phyloP scores from a whole-genome alignment of 1,140 invertebrate species.

The Drosophila auraria region DNA sequence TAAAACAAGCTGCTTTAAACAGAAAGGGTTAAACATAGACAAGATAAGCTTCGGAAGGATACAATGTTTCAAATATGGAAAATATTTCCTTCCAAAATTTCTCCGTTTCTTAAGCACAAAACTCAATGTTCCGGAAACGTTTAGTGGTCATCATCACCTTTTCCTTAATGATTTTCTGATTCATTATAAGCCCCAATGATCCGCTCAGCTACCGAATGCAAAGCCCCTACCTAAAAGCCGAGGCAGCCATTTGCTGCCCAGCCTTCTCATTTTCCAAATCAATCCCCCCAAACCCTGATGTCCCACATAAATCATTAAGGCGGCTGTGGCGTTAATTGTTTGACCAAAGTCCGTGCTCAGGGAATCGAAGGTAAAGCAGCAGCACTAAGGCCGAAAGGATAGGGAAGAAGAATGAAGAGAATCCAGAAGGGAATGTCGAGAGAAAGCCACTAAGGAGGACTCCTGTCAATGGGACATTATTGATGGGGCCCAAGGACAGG shows the following conservation, averaged over 20 bases:
- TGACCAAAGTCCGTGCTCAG: slow-evolving; percentile 53
- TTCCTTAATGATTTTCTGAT: slow-evolving; percentile 36
- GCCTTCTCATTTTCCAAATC: slow-evolving; percentile 23
- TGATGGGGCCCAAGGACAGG: slow-evolving; percentile 58
- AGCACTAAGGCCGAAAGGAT: not conserved
- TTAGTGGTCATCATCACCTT: slow-evolving; percentile 10
- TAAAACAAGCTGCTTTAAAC: not conserved
- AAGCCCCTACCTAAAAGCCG: slow-evolving; percentile 9
- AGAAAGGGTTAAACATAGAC: not conserved
- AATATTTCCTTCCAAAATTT: not conserved
- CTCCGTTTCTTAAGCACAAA: not conserved
- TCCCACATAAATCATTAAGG: slow-evolving; percentile 76
- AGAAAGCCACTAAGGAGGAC: slow-evolving; percentile 33
- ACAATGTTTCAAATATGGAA: not conserved
- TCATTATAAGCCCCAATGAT: slow-evolving; percentile 37
- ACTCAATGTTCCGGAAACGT: slow-evolving; percentile 5
- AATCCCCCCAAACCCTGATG: slow-evolving; percentile 15
- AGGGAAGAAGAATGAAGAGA: not conserved
- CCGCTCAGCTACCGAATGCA: slow-evolving; percentile 21
- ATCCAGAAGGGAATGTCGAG: slow-evolving; percentile 11
- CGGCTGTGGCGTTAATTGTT: slow-evolving; percentile 74
- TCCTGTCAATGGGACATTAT: slow-evolving; percentile 75
- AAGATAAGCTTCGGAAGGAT: not conserved
- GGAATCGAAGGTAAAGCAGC: slow-evolving; percentile 27
- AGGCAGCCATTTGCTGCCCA: slow-evolving; percentile 15